Conservation (phyloP, 2,113 vertebrate genomes). For the Ellobius talpinus region DNA sequence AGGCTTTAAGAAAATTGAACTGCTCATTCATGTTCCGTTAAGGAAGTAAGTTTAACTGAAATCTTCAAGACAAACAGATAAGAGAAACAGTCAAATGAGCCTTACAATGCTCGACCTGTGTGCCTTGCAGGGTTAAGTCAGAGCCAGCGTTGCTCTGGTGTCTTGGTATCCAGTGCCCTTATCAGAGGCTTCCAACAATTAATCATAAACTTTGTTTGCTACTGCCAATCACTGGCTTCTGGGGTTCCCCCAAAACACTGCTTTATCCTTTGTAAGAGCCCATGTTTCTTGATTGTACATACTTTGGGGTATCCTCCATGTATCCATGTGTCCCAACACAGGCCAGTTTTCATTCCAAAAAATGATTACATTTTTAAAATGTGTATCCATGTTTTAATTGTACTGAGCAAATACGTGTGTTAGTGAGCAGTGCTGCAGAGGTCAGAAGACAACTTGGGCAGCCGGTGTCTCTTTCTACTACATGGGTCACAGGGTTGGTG, state of each 20-base stretch:
- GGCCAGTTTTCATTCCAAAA: constrained; percentile 61
- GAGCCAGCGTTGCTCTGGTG: constrained; percentile 60
- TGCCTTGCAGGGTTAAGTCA: constrained; percentile 67
- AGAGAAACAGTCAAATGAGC: constrained; percentile 35
- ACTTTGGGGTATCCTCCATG: not conserved
- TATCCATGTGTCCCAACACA: constrained; percentile 57
- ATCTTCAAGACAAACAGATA: constrained; percentile 46
- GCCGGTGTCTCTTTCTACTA: too few species aligned
- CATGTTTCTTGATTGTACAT: not conserved
- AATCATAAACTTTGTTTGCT: constrained; percentile 70
- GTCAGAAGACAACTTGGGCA: not conserved
- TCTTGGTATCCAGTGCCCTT: constrained; percentile 63
- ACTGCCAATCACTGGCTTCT: constrained; percentile 3
- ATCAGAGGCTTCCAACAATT: constrained; percentile 68
- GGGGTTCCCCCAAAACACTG: not conserved
- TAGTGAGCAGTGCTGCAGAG: not conserved
- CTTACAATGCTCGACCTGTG: not conserved
- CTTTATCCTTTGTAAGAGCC: constrained; percentile 22
- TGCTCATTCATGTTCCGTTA: not conserved
- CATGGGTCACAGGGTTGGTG: too few species aligned
- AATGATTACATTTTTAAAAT: not conserved
- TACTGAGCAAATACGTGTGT: not conserved
- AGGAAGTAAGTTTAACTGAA: constrained; percentile 58
- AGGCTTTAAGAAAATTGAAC: constrained; percentile 20
- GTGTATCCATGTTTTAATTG: not conserved